Percentiles rank a stretch among this genome's conserved stretches.
Conservation (phyloP, 1,140 invertebrate species). For the Reticulitermes speratus region DNA sequence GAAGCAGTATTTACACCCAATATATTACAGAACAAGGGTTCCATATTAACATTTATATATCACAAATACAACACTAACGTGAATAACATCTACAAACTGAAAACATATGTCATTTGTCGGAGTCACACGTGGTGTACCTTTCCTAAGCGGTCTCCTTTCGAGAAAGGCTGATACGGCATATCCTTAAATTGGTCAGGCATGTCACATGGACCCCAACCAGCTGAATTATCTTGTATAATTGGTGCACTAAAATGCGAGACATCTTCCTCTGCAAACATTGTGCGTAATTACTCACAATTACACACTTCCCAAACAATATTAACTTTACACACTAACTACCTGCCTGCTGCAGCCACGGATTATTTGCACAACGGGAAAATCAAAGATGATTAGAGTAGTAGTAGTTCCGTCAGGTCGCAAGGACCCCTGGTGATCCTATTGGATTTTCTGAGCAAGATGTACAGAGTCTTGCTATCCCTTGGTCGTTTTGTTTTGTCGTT, state of each 20-base stretch:
- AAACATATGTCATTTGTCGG: not conserved
- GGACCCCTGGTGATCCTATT: too few relatives aligned
- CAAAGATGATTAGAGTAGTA: too few relatives aligned
- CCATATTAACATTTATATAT: not conserved
- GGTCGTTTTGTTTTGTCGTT: too few relatives aligned
- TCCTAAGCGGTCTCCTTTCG: constrained; percentile 93
- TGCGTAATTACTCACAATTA: not conserved
- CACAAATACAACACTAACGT: not conserved
- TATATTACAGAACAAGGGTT: not conserved
- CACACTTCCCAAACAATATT: too few relatives aligned
- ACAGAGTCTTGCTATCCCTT: too few relatives aligned
- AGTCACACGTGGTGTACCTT: constrained; percentile 61
- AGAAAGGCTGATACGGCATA: constrained; percentile 98
- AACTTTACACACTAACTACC: too few relatives aligned
- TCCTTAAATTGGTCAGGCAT: constrained; percentile 94
- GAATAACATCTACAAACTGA: not conserved
- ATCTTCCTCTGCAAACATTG: not conserved
- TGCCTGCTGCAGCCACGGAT: too few relatives aligned
- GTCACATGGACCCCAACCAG: constrained; percentile 94
- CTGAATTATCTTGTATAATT: constrained; percentile 82
- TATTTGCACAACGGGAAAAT: too few relatives aligned
- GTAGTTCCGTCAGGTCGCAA: too few relatives aligned
- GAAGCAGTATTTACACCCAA: not conserved
- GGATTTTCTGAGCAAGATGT: too few relatives aligned
- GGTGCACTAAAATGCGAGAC: constrained; percentile 62